Percentiles rank a stretch among this genome's conserved stretches.
Evolutionary conservation across 2,113 vertebrate species (phyloP).

Genomic region (Ceyx margarethae): DNA sequence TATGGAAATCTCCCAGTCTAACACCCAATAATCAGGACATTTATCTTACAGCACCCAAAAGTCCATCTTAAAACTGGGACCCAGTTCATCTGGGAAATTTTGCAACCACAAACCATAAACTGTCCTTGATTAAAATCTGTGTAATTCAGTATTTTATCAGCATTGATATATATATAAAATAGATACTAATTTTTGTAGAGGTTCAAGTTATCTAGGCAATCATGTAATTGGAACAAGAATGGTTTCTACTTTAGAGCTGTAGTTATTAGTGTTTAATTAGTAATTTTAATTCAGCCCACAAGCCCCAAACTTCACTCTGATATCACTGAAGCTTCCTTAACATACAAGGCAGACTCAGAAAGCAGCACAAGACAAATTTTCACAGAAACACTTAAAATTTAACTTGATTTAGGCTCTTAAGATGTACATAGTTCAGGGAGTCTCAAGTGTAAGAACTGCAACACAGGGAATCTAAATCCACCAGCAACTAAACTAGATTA

Average conservation of each 20-base stretch:
- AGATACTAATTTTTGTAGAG: too few relatives aligned
- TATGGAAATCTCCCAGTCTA: background rate
- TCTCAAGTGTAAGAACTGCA: background rate
- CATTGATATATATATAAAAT: too few relatives aligned
- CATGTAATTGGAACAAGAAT: background rate
- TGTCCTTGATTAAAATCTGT: background rate
- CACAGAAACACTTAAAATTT: background rate
- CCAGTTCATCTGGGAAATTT: background rate
- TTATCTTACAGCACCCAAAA: background rate
- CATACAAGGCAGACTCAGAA: background rate
- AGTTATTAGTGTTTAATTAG: background rate
- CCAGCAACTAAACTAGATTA: background rate
- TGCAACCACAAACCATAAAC: background rate
- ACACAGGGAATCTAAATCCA: background rate
- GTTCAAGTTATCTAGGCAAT: background rate
- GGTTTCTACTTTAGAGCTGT: background rate
- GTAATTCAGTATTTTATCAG: background rate
- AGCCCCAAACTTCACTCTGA: background rate
- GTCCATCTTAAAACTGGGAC: background rate
- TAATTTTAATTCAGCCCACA: background rate
- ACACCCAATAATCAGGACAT: background rate
- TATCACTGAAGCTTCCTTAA: background rate
- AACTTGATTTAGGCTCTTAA: background rate
- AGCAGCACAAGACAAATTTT: background rate
- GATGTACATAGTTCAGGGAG: background rate